Percentiles rank a stretch among this genome's conserved stretches.
phyloP scores from a whole-genome alignment of 2,797 vertebrate species.

The Rhinophrynus dorsalis region DNA sequence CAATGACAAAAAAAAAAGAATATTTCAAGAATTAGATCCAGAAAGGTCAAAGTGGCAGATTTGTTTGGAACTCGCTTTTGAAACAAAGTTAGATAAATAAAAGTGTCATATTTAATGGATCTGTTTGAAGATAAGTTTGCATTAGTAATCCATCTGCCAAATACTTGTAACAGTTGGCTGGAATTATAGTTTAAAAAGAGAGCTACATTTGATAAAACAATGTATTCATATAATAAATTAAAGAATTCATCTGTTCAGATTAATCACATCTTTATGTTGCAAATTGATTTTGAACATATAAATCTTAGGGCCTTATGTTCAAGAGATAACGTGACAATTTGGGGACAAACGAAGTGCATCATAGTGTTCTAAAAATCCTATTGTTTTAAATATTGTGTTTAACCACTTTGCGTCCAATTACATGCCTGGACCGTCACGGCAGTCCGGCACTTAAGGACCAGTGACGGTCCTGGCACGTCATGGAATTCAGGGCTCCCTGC shows the following conservation, averaged over 20 bases:
- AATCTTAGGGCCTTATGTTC: not conserved
- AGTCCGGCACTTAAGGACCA: too few species aligned
- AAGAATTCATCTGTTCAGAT: not conserved
- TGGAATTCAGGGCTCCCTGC: too few species aligned
- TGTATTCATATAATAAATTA: not conserved
- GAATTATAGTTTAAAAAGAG: constrained; percentile 24
- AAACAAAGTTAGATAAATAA: constrained; percentile 23
- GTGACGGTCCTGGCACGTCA: too few species aligned
- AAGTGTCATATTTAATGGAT: constrained; percentile 32
- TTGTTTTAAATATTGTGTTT: too few species aligned
- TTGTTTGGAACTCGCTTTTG: constrained; percentile 26
- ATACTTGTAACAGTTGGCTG: constrained; percentile 33
- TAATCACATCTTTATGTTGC: constrained; percentile 2
- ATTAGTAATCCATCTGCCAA: constrained; percentile 20
- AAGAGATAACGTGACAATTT: too few species aligned
- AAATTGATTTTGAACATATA: not conserved
- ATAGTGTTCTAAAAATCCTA: too few species aligned
- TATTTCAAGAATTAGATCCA: constrained; percentile 30
- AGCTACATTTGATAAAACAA: constrained; percentile 18
- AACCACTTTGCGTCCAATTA: too few species aligned
- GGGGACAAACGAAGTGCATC: too few species aligned
- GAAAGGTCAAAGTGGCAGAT: constrained; percentile 36
- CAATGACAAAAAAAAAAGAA: constrained; percentile 12
- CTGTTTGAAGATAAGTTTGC: constrained; percentile 1
- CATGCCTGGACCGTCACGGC: too few species aligned